phyloP scores from a whole-genome alignment of 1,140 invertebrate genomes.

The Drosophila serrata region DNA sequence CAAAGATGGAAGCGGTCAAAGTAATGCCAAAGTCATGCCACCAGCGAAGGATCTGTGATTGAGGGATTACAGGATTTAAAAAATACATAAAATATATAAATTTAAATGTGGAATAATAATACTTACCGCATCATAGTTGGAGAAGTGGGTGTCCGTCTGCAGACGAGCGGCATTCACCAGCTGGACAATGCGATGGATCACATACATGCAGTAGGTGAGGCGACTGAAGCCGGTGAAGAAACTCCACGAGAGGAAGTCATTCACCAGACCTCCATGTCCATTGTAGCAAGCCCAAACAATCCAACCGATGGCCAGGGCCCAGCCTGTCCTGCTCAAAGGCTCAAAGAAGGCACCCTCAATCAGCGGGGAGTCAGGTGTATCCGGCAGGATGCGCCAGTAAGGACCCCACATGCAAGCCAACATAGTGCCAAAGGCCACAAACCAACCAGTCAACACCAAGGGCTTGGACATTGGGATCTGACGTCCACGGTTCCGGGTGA shows the following conservation, averaged over 20 bases:
- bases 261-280: constrained; percentile 89
- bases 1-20: constrained; percentile 71
- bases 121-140: constrained; percentile 70
- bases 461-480: constrained; percentile 71
- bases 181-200: constrained; percentile 87
- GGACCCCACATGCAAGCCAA: constrained; percentile 85
- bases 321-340: constrained; percentile 88
- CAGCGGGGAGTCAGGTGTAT: constrained; percentile 87
- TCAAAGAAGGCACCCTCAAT: constrained; percentile 89
- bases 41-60: constrained; percentile 71
- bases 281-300: constrained; percentile 90
- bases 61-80: too few species aligned
- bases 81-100: background rate
- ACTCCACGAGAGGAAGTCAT: constrained; percentile 88
- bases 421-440: constrained; percentile 86
- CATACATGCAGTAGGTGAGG: constrained; percentile 90
- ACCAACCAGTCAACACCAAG: constrained; percentile 73
- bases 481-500: constrained; percentile 75
- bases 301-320: constrained; percentile 90
- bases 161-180: constrained; percentile 73
- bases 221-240: constrained; percentile 88
- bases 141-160: constrained; percentile 69
- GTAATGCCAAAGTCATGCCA: constrained; percentile 83
- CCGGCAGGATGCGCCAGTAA: constrained; percentile 87
- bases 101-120: background rate